Evolutionary conservation across 2,888 invertebrate species (phyloP).

Genomic region (Busseola fusca): DNA sequence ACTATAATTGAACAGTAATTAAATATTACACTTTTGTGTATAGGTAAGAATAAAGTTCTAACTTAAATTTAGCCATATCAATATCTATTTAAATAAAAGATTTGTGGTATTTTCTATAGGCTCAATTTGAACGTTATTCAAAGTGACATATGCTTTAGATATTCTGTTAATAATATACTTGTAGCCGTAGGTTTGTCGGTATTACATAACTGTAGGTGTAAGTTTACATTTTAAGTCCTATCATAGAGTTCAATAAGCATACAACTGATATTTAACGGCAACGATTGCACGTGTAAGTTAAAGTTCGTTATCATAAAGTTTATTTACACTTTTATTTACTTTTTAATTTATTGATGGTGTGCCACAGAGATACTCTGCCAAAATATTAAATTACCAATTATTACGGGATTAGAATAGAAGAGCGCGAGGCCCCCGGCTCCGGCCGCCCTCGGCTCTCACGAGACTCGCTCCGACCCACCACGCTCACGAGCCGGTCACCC

Average conservation of each 20-base stretch:
- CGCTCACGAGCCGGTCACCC: conserved; percentile 62
- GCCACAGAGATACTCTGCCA: conserved; percentile 90
- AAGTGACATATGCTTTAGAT: conserved; percentile 89
- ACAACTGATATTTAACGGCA: conserved; percentile 87
- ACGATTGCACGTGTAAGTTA: conserved; percentile 87
- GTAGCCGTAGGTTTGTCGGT: conserved; percentile 87
- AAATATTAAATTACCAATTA: conserved; percentile 88
- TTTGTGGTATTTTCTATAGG: conserved; percentile 90
- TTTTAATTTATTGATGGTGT: conserved; percentile 89
- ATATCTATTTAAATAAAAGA: conserved; percentile 89
- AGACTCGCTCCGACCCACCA: conserved; percentile 57
- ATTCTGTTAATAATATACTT: conserved; percentile 89
- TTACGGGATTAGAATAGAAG: conserved; percentile 72
- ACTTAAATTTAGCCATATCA: conserved; percentile 90
- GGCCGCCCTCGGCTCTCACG: conserved; percentile 56
- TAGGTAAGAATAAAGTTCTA: conserved; percentile 88
- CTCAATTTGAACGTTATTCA: conserved; percentile 89
- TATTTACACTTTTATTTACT: conserved; percentile 89
- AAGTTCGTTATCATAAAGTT: conserved; percentile 87
- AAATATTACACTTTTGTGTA: conserved; percentile 89
- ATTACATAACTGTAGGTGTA: conserved; percentile 85
- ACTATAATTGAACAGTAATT: conserved; percentile 88
- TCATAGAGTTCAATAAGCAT: conserved; percentile 83
- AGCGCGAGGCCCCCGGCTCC: conserved; percentile 44
- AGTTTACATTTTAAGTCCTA: conserved; percentile 82